Base-by-base conservation (phyloP, 2,888 invertebrate species). In the Pemphredon lugubris region DNA sequence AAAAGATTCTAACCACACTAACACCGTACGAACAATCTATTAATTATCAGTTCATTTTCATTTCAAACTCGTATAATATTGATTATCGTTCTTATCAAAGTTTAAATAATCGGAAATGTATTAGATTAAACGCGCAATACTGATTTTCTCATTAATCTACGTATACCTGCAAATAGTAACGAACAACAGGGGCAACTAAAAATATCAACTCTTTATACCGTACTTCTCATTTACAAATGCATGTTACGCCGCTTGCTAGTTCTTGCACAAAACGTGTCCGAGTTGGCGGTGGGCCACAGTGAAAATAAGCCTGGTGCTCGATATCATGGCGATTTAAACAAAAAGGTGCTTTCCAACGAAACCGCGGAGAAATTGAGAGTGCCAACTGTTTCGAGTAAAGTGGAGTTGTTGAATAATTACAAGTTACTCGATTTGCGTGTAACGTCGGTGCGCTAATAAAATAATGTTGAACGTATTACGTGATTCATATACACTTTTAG, bases 181-280 rank as follows among this genome's bases (percentile, higher is more conserved):
- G 30, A 30, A 30, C 20, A 70, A 70, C 54, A 69, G 70, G 70
- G 70, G 57, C 70, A 39, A 55, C 70, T 68, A 57, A 69, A 71
- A 71, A 69, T 69, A 69, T 50, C 4, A 34, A 50, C 55, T 34
- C 55, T 55, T 68, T 60, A 39, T 37, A 44, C 11, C 50, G 23
- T 23, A 44, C 34, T 54, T 50, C 48, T 70, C 68, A 67, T 70
- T 45, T 32, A 48, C 23, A 37, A 54, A 54, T 59, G 54, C 54
- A 53, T 9, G 47, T 14, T 40, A 34, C 32, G 20, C 18, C 0
- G 9, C 18, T 7, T 5, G 14, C 14, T 48, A 60, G 54, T 70
- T 70, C 54, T n/a, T 53, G 47, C 42, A 5, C 21, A 59, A 54
- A 53, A 44, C 11, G 9, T 20, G 23, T 44, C 37, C 48, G 26